phyloP scores from a whole-genome alignment of 2,888 invertebrate species.

The Eristalis arbustorum region DNA sequence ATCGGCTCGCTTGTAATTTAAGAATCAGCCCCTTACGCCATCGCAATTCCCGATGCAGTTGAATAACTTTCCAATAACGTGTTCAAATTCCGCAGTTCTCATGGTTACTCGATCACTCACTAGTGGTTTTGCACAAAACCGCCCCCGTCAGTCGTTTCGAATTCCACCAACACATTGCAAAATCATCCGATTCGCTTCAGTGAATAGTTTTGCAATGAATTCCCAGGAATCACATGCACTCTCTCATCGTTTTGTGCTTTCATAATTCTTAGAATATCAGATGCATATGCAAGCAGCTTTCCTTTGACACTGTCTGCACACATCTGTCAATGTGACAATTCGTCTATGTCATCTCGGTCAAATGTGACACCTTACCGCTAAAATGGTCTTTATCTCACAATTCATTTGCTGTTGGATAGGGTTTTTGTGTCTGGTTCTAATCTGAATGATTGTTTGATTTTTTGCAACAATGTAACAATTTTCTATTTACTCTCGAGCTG shows the following conservation, averaged over 20 bases:
- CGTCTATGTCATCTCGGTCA: not conserved
- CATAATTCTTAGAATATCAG: not conserved
- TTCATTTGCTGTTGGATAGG: not conserved
- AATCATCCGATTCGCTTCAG: conserved; percentile 26
- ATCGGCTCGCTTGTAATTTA: not conserved
- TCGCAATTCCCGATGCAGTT: not conserved
- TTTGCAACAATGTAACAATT: not conserved
- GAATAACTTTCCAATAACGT: conserved; percentile 22
- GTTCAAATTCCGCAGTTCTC: not conserved
- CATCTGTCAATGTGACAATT: not conserved
- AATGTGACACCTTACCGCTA: not conserved
- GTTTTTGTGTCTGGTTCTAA: not conserved
- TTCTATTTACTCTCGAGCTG: not conserved
- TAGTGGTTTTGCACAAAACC: conserved; percentile 6
- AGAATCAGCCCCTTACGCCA: not conserved
- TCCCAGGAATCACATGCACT: not conserved
- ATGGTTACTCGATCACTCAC: conserved; percentile 1
- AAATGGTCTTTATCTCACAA: not conserved
- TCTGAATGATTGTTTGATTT: not conserved
- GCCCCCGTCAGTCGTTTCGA: conserved; percentile 12
- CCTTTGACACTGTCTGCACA: not conserved
- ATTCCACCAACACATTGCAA: conserved; percentile 12
- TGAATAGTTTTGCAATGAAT: conserved; percentile 2
- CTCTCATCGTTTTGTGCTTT: not conserved
- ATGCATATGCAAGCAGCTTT: not conserved